Conservation (phyloP, 2,888 invertebrate genomes). For the Pristionchus entomophagus region DNA sequence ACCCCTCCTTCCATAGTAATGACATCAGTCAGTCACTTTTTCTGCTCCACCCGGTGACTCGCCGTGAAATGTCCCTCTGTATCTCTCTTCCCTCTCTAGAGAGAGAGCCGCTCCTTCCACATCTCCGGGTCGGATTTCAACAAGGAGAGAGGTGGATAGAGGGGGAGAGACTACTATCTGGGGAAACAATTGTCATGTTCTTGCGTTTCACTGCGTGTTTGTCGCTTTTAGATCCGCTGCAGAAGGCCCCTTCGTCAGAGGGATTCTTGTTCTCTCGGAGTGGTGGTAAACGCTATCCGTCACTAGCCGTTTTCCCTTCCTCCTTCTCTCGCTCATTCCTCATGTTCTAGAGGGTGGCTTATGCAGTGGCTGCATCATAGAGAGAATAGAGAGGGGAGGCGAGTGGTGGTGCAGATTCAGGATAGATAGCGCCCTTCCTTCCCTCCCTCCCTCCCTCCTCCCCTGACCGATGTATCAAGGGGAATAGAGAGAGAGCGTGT, state of each 20-base stretch:
- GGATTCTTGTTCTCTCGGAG: too few relatives aligned
- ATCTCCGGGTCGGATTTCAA: slow-evolving; percentile 18
- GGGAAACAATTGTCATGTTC: slow-evolving; percentile 14
- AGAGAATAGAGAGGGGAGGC: background rate
- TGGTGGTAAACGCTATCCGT: too few relatives aligned
- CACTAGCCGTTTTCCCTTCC: background rate
- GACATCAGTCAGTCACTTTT: too few relatives aligned
- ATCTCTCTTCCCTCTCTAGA: too few relatives aligned
- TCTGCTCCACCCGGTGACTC: too few relatives aligned
- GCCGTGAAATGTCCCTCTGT: too few relatives aligned
- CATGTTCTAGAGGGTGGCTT: background rate
- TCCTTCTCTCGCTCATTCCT: background rate
- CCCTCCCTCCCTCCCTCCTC: background rate
- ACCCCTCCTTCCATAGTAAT: too few relatives aligned
- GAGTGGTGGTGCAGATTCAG: background rate
- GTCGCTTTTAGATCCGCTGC: too few relatives aligned
- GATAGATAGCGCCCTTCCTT: slow-evolving; percentile 16
- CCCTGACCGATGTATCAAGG: slow-evolving; percentile 23
- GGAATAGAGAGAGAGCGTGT: slow-evolving; percentile 27
- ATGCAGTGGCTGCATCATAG: background rate
- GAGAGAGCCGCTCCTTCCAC: background rate
- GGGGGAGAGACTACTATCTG: background rate
- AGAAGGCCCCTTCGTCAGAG: too few relatives aligned
- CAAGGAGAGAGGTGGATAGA: background rate
- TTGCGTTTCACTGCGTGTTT: slow-evolving; percentile 1